Evolutionary conservation across 2,888 invertebrate species (phyloP), one percentile per base, ranked within the genome.

Genomic region (Eremobia ochroleuca): DNA sequence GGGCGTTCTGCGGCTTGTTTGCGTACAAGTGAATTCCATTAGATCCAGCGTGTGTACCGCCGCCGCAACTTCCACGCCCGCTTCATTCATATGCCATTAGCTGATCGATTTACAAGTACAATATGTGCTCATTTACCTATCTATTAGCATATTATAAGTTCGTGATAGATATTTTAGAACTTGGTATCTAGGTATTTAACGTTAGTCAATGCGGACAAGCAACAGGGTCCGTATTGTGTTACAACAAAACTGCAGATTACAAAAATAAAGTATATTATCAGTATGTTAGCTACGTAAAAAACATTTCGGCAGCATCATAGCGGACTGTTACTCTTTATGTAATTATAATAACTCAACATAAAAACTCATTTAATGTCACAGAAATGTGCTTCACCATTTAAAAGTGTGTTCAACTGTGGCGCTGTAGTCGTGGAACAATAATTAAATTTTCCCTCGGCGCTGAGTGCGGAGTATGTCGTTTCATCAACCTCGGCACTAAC

Each of bases 11-110:
- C 92, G 94, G 95, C 94, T 94, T 96, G 96, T 97, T 97, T 97
- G 96, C 96, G 93, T 96, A 97, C 96, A 97, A 95, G 96, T 93
- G 95, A 96, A 97, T 96, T 96, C 96, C 96, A 97, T 97, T 97
- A 96, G 96, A 96, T 93, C 94, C 94, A 92, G 92, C 94, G 93
- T 94, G 94, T 95, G 94, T 94, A 93, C 93, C 91, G 91, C 92
- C 92, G 93, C 94, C 95, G 90, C 95, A 94, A 93, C 93, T 94
- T 92, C 94, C 88, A 92, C 93, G 91, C 92, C 91, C 93, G 94
- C 95, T 95, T 95, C 95, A 95, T 96, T 96, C 96, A 95, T 96
- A 96, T 96, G 94, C 96, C 96, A 96, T 96, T 96, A 96, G 94
- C 94, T 95, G 95, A 96, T 96, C 96, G 95, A 95, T 96, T 94